A percentile compares a stretch with the other conserved stretches of the same genome.
Conservation (phyloP, 1,140 invertebrate species). For the Drosophila biarmipes region DNA sequence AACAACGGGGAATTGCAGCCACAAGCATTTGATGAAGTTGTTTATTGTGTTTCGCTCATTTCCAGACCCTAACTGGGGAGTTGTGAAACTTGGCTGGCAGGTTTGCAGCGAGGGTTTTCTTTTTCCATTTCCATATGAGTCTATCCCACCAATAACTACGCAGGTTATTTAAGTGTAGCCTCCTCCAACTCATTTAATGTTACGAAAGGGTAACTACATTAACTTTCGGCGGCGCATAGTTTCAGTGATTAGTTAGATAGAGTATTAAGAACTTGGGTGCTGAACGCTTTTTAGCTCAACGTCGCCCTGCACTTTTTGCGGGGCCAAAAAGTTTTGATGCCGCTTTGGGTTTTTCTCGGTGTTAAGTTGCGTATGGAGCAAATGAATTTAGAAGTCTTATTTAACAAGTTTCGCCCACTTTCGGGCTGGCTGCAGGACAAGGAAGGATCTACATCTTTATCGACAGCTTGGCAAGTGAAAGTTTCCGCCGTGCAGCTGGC, state of each 20-base stretch:
- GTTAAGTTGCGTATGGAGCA: conserved; percentile 73
- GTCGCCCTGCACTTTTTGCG: conserved; percentile 8
- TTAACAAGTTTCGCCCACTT: conserved; percentile 69
- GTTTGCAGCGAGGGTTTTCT: neutral
- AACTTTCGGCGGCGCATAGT: too few relatives aligned
- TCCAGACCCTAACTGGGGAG: conserved; percentile 12
- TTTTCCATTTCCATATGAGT: neutral
- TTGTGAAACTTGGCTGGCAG: neutral
- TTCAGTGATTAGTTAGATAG: neutral
- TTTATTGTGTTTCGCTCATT: conserved; percentile 45
- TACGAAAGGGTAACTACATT: too few relatives aligned
- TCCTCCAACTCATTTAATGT: too few relatives aligned
- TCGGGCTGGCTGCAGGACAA: conserved; percentile 10
- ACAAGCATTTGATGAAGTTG: conserved; percentile 74
- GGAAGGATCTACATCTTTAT: conserved; percentile 43
- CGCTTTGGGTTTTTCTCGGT: conserved; percentile 62
- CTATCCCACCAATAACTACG: neutral
- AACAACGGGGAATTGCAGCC: conserved; percentile 41
- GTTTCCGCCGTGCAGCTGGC: conserved; percentile 46
- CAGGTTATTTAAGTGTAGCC: too few relatives aligned
- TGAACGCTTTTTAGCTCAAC: neutral
- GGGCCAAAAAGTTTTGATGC: conserved; percentile 46
- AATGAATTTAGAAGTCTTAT: conserved; percentile 83
- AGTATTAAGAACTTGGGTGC: neutral
- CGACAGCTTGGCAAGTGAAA: conserved; percentile 68